These are phyloP conservation scores for Dunckerocampus dactyliophorus DNA, from an alignment of 2,113 vertebrate species.

Conservation along the genomic window DNA sequence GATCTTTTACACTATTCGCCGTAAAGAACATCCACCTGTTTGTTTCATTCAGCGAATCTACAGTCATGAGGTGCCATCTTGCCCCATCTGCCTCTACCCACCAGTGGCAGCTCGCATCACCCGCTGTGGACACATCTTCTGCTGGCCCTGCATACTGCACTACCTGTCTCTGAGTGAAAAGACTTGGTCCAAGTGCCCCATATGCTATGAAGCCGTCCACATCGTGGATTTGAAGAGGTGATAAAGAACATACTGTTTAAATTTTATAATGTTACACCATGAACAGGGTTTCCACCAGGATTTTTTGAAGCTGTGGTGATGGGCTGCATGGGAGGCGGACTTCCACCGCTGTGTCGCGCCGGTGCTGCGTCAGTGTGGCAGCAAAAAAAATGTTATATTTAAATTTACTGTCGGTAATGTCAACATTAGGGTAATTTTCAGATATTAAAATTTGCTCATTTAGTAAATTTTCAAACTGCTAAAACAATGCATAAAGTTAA, in stretches of 20 bases:
- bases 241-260: constrained; percentile 9
- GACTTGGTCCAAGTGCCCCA: constrained; percentile 96
- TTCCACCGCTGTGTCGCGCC: no score
- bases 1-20: not conserved
- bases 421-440: no score
- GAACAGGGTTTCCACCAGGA: no score
- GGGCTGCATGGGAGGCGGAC: no score
- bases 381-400: no score
- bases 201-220: constrained; percentile 92
- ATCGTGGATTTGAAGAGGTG: constrained; percentile 94
- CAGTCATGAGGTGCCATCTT: constrained; percentile 97
- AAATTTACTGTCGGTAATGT: no score
- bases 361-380: no score
- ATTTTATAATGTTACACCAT: not conserved
- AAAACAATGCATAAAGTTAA: no score
- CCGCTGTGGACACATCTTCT: constrained; percentile 96
- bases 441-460: no score
- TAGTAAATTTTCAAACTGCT: no score
- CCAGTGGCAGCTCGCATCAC: constrained; percentile 95
- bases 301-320: no score
- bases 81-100: constrained; percentile 96
- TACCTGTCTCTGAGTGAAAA: constrained; percentile 93
- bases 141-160: constrained; percentile 97
- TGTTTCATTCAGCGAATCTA: constrained; percentile 81
- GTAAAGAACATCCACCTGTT: not conserved